Conservation (phyloP, 2,888 invertebrate genomes). For the Loripinus fragilis region DNA sequence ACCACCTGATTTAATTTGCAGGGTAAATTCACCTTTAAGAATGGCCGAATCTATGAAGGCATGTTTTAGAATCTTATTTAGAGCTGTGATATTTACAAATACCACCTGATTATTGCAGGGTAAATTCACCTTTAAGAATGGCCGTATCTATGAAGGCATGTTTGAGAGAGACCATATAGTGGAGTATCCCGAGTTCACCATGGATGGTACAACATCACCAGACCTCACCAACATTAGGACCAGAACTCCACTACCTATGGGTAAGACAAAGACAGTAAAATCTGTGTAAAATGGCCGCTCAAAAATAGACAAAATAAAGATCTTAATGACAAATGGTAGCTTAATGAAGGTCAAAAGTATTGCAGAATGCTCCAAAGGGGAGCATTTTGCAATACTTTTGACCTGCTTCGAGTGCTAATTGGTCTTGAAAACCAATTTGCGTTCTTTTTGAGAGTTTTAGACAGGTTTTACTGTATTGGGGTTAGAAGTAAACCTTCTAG, state of each 20-base stretch:
- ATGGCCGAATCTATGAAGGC: constrained; percentile 83
- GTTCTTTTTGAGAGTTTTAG: too few relatives aligned
- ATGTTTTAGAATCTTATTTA: constrained; percentile 75
- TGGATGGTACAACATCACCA: constrained; percentile 80
- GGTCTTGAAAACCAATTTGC: too few relatives aligned
- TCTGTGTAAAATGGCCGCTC: too few relatives aligned
- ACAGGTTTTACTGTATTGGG: too few relatives aligned
- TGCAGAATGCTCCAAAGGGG: too few relatives aligned
- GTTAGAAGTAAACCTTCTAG: too few relatives aligned
- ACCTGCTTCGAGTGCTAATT: too few relatives aligned
- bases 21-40: constrained; percentile 83
- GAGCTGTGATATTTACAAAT: neutral
- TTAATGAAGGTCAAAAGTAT: too few relatives aligned
- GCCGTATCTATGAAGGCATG: constrained; percentile 82
- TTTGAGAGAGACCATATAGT: constrained; percentile 83
- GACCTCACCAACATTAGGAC: constrained; percentile 80
- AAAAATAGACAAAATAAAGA: too few relatives aligned
- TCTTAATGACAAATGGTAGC: too few relatives aligned
- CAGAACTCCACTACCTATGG: constrained; percentile 80
- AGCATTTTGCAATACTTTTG: too few relatives aligned
- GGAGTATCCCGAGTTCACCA: constrained; percentile 81
- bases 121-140: constrained; percentile 83
- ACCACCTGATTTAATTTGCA: constrained; percentile 54
- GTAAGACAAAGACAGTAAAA: too few relatives aligned
- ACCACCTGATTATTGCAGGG: constrained; percentile 72